Percentiles rank a stretch among this genome's conserved stretches.
phyloP scores from a whole-genome alignment of 2,113 vertebrate species.

The Cochlearius cochlearius region DNA sequence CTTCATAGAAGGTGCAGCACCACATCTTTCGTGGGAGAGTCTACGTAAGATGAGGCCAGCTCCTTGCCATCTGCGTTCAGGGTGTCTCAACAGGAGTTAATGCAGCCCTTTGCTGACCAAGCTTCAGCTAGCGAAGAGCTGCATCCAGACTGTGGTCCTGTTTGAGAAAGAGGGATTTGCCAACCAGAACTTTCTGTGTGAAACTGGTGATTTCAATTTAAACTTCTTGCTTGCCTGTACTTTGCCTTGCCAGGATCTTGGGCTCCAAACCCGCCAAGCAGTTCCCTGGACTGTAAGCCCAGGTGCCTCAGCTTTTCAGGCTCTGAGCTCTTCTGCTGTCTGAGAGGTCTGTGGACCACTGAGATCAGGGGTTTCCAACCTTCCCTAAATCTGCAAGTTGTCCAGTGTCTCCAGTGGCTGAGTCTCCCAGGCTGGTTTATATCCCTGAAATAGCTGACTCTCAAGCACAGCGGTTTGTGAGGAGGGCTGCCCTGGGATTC shows the following conservation, averaged over 20 bases:
- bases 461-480: neutral
- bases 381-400: neutral
- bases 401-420: neutral
- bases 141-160: neutral
- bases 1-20: neutral
- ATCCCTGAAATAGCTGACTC: neutral
- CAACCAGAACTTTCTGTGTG: neutral
- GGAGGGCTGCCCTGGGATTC: neutral
- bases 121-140: neutral
- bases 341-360: neutral
- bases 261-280: neutral
- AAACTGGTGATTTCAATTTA: neutral
- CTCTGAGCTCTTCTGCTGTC: neutral
- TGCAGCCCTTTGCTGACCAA: neutral
- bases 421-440: neutral
- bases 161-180: neutral
- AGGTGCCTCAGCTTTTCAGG: neutral
- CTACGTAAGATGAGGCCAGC: neutral
- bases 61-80: neutral
- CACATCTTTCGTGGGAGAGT: neutral
- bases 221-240: neutral
- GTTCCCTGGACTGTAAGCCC: neutral
- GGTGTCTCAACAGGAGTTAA: neutral
- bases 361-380: neutral
- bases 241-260: neutral